phyloP scores from a whole-genome alignment of 1,140 invertebrate genomes.

The Heterodera schachtii region DNA sequence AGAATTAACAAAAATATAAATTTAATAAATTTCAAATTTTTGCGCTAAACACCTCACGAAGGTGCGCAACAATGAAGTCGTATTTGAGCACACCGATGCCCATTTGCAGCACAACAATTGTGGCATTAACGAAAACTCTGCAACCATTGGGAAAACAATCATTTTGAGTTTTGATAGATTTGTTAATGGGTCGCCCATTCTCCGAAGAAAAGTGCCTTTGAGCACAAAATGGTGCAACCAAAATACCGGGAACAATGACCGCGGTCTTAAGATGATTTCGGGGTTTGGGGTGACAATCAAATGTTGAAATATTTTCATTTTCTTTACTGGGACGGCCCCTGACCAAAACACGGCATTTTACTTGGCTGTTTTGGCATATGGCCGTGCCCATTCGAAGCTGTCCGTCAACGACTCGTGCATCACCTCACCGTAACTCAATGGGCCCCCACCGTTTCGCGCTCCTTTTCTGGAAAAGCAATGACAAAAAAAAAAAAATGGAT shows the following conservation, averaged over 20 bases:
- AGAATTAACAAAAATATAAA: too few relatives aligned
- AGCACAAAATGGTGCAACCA: too few relatives aligned
- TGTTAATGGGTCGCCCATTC: too few relatives aligned
- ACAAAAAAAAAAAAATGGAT: not conserved
- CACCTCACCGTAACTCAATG: constrained; percentile 56
- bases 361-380: constrained; percentile 41
- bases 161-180: too few relatives aligned
- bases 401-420: constrained; percentile 47
- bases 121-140: constrained; percentile 29
- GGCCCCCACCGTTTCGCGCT: constrained; percentile 37
- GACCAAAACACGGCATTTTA: too few relatives aligned
- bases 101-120: constrained; percentile 47
- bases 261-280: too few relatives aligned
- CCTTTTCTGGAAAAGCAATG: not conserved
- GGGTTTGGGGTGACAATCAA: not conserved
- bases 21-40: not conserved
- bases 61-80: constrained; percentile 56
- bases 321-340: not conserved
- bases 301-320: constrained; percentile 5
- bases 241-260: too few relatives aligned
- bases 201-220: too few relatives aligned
- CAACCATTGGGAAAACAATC: too few relatives aligned
- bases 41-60: constrained; percentile 21
- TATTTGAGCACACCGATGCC: constrained; percentile 59
- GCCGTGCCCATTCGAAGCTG: constrained; percentile 46